These are phyloP conservation scores for Cuniculus paca DNA, from an alignment of 2,797 vertebrate species.

Conservation along the genomic window DNA sequence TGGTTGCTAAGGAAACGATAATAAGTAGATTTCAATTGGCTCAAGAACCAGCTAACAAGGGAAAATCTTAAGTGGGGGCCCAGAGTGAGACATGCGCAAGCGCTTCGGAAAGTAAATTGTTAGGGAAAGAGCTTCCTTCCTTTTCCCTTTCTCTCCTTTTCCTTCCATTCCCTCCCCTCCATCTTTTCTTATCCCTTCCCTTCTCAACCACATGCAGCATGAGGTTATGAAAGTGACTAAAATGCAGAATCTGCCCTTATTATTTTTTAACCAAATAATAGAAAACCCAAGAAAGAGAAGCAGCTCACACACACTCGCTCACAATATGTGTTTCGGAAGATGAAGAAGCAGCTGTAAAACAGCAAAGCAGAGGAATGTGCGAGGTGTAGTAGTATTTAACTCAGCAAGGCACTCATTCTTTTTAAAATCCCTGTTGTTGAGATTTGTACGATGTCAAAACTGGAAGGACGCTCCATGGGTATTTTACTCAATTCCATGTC, in stretches of 20 bases:
- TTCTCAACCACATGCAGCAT: background rate
- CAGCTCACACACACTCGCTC: background rate
- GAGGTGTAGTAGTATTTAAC: background rate
- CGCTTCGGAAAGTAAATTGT: background rate
- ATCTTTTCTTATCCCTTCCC: background rate
- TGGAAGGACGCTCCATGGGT: background rate
- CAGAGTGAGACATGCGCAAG: background rate
- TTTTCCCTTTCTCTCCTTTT: background rate
- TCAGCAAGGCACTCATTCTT: background rate
- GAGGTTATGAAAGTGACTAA: background rate
- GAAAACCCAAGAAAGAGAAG: background rate
- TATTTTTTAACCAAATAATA: background rate
- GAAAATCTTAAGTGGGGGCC: background rate
- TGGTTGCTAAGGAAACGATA: slow-evolving; percentile 72
- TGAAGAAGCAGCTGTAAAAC: background rate
- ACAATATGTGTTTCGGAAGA: background rate
- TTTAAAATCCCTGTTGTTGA: background rate
- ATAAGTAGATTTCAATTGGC: slow-evolving; percentile 65
- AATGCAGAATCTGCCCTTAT: background rate
- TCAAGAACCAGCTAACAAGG: slow-evolving; percentile 36
- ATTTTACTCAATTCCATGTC: background rate
- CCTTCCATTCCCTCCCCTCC: accelerated
- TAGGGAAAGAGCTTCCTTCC: background rate
- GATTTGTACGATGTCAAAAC: background rate
- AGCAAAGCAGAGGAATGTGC: background rate